phyloP scores from a whole-genome alignment of 2,797 vertebrate species.

The Phaenicophaeus curvirostris region DNA sequence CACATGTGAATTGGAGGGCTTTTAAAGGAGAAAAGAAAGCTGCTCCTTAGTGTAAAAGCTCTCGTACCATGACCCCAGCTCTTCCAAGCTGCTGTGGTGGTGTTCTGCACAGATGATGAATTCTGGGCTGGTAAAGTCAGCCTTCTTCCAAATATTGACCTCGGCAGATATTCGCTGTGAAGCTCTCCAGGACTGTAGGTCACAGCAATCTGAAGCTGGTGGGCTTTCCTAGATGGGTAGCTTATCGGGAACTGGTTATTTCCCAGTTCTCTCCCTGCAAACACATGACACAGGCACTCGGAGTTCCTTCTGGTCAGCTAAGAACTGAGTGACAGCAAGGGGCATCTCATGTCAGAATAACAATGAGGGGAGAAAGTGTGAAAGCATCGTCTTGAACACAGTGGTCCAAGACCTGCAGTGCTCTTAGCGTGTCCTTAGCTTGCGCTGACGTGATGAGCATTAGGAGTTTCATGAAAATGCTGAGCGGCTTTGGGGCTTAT shows the following conservation, averaged over 20 bases:
- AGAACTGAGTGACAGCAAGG: background rate
- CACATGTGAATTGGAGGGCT: background rate
- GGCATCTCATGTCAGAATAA: background rate
- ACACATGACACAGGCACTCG: background rate
- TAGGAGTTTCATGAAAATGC: background rate
- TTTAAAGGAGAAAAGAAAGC: background rate
- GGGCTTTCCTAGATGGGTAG: background rate
- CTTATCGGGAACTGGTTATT: slow-evolving; percentile 28
- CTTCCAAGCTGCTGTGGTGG: background rate
- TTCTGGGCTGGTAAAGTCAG: background rate
- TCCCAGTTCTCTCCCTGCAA: background rate
- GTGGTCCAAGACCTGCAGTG: background rate
- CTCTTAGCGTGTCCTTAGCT: background rate
- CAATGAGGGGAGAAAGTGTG: background rate
- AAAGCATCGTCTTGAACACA: background rate
- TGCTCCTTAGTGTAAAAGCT: background rate
- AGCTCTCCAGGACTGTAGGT: background rate
- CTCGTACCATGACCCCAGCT: background rate
- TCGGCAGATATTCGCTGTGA: background rate
- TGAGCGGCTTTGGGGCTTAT: background rate
- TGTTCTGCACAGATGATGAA: slow-evolving; percentile 1
- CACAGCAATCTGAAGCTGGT: background rate
- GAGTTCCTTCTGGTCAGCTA: background rate
- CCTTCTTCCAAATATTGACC: background rate
- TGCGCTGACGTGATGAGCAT: rapidly evolving